These are phyloP conservation scores for Cyanoliseus patagonus DNA, from an alignment of 2,113 vertebrate species.

Conservation along the genomic window DNA sequence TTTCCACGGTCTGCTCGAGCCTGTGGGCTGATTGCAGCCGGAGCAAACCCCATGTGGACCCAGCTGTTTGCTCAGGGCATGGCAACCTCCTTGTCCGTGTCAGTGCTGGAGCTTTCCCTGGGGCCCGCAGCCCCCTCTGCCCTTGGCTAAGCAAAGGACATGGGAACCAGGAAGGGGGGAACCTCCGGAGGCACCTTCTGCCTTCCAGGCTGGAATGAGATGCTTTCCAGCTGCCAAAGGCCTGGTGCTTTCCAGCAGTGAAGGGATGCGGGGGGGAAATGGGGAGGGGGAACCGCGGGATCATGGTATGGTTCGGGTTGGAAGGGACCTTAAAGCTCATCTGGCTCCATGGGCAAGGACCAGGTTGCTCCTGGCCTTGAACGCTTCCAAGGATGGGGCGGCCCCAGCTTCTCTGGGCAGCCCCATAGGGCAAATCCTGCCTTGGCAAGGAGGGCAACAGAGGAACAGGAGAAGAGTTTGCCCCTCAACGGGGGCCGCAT, in stretches of 20 bases:
- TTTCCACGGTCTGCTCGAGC: background rate
- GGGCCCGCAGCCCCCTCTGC: background rate
- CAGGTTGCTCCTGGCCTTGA: too few species aligned
- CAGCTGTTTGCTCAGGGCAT: slow-evolving; percentile 13
- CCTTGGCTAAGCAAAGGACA: background rate
- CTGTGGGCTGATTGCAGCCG: background rate
- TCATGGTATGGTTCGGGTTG: background rate
- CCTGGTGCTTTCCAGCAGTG: background rate
- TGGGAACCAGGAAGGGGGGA: background rate
- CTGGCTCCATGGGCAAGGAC: background rate
- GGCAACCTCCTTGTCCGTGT: background rate
- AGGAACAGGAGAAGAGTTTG: background rate
- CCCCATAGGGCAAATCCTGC: background rate
- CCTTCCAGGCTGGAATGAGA: background rate
- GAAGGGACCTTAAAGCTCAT: background rate
- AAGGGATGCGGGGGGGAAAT: background rate
- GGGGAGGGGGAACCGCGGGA: background rate
- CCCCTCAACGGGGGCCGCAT: background rate
- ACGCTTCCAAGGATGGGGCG: too few species aligned
- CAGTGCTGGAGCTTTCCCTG: background rate
- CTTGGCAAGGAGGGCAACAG: background rate
- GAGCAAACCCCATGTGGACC: background rate
- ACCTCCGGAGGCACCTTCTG: background rate
- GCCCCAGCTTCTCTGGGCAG: background rate
- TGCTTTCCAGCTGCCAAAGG: background rate